Percentiles rank a stretch among this genome's conserved stretches.
phyloP scores from a whole-genome alignment of 2,797 vertebrate genomes.

The Argentina silus region DNA sequence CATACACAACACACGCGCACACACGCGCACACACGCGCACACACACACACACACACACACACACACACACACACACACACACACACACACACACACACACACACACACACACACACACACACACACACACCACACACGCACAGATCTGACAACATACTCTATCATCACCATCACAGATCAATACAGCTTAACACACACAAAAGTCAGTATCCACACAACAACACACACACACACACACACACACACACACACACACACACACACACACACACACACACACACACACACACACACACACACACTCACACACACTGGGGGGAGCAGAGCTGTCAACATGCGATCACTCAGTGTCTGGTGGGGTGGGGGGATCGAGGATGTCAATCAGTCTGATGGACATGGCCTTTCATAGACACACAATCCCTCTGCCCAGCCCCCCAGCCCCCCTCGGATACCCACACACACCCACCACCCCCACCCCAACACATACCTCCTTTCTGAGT shows the following conservation, averaged over 20 bases:
- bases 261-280: constrained; percentile 24
- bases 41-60: not conserved
- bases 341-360: not conserved
- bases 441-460: not conserved
- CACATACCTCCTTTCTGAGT: no score
- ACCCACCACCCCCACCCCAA: constrained; percentile 23
- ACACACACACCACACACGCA: not conserved
- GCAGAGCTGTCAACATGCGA: not conserved
- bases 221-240: constrained; percentile 36
- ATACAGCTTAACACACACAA: constrained; percentile 12
- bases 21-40: no score
- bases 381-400: constrained; percentile 8
- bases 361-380: not conserved
- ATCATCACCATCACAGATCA: constrained; percentile 9
- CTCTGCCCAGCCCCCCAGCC: not conserved
- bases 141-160: not conserved
- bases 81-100: constrained; percentile 2
- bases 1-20: no score
- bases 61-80: not conserved
- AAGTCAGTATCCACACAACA: not conserved
- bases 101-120: not conserved
- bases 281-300: constrained; percentile 28
- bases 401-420: not conserved
- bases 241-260: constrained; percentile 32
- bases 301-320: not conserved